Conservation (phyloP, 1,140 invertebrate species). For the Andrena cerasifolii region DNA sequence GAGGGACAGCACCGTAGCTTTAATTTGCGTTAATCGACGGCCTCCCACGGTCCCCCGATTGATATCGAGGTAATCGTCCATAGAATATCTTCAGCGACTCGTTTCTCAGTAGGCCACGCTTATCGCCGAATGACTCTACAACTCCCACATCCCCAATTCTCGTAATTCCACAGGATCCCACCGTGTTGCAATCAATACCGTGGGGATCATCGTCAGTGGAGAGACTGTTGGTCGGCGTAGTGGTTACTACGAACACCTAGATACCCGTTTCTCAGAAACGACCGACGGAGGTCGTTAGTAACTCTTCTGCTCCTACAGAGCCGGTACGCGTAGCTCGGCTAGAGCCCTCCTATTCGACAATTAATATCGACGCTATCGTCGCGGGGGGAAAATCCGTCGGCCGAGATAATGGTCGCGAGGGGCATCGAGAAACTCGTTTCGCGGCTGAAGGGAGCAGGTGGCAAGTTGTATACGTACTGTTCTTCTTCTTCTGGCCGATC, state of each 20-base stretch:
- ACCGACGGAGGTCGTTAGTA: neutral
- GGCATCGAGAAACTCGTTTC: slow-evolving; percentile 48
- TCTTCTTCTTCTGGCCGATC: slow-evolving; percentile 81
- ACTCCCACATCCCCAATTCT: too few relatives aligned
- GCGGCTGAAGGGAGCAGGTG: slow-evolving; percentile 48
- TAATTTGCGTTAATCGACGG: too few relatives aligned
- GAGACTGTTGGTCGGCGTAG: neutral
- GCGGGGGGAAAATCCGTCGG: slow-evolving; percentile 24
- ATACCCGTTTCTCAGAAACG: neutral
- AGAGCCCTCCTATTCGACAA: neutral
- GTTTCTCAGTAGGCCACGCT: too few relatives aligned
- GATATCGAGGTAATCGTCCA: too few relatives aligned
- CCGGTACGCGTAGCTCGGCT: neutral
- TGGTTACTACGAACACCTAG: too few relatives aligned
- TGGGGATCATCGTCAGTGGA: neutral
- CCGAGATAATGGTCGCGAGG: slow-evolving; percentile 48
- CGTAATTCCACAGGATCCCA: neutral
- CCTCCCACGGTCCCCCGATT: too few relatives aligned
- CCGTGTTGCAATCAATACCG: neutral
- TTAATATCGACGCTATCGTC: neutral
- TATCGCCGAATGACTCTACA: too few relatives aligned
- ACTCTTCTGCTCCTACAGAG: too few relatives aligned
- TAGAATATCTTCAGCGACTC: too few relatives aligned
- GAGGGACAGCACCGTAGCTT: too few relatives aligned
- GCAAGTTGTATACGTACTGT: slow-evolving; percentile 76